phyloP scores from a whole-genome alignment of 2,888 invertebrate genomes.

The Drosophila mimica region DNA sequence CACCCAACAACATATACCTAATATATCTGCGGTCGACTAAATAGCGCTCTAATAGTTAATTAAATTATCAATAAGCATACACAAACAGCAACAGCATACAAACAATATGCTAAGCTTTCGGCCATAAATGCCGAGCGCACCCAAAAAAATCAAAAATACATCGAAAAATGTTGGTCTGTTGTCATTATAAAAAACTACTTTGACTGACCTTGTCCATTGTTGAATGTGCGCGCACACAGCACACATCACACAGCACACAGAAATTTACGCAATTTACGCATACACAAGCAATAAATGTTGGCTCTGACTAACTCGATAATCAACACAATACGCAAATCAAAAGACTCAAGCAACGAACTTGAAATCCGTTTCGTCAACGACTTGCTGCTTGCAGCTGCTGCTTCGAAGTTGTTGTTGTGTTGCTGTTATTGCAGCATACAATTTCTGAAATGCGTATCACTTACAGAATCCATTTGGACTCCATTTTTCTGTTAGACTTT shows the following conservation, averaged over 20 bases:
- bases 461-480: constrained; percentile 61
- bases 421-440: constrained; percentile 54
- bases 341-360: constrained; percentile 79
- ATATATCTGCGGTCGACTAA: constrained; percentile 20
- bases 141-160: constrained; percentile 38
- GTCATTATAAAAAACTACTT: constrained; percentile 75
- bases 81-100: constrained; percentile 39
- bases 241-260: constrained; percentile 46
- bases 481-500: constrained; percentile 41
- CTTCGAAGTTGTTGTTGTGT: constrained; percentile 26
- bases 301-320: constrained; percentile 68
- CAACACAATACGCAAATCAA: constrained; percentile 64
- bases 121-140: constrained; percentile 67
- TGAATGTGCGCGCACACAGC: constrained; percentile 59
- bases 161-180: constrained; percentile 53
- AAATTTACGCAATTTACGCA: constrained; percentile 68
- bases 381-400: constrained; percentile 27
- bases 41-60: constrained; percentile 69
- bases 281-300: constrained; percentile 40
- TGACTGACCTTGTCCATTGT: constrained; percentile 78
- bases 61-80: constrained; percentile 68
- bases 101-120: constrained; percentile 49
- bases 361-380: constrained; percentile 72
- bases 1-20: constrained; percentile 3
- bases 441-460: constrained; percentile 54